phyloP scores from a whole-genome alignment of 2,888 invertebrate species.

The Diaprepes abbreviatus region DNA sequence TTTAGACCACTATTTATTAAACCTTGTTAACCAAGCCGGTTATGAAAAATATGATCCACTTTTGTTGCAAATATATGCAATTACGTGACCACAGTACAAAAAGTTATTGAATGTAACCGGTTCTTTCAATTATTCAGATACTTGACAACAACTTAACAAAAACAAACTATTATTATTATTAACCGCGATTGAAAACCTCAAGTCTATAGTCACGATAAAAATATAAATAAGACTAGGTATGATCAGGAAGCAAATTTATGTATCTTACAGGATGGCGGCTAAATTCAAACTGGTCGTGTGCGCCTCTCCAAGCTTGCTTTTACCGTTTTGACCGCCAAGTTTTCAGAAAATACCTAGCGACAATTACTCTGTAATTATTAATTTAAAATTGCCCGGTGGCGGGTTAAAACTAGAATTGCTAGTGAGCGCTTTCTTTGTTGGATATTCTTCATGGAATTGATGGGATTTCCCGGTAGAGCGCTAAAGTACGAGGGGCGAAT shows the following conservation, averaged over 20 bases:
- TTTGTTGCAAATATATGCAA: too few species aligned
- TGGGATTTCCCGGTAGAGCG: neutral
- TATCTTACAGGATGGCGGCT: neutral
- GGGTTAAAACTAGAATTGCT: neutral
- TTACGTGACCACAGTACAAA: too few species aligned
- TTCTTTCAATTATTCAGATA: too few species aligned
- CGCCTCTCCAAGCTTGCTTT: neutral
- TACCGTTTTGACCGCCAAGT: neutral
- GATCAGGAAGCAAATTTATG: neutral
- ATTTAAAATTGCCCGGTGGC: conserved; percentile 3
- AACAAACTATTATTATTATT: too few species aligned
- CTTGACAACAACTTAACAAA: too few species aligned
- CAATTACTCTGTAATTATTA: neutral
- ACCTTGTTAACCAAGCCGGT: too few species aligned
- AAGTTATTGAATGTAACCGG: too few species aligned
- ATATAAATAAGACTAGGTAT: neutral
- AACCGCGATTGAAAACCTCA: too few species aligned
- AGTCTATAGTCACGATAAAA: neutral
- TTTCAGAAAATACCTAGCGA: neutral
- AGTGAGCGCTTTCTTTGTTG: neutral
- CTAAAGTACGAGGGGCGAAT: neutral
- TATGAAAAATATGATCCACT: too few species aligned
- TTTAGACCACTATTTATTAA: too few species aligned
- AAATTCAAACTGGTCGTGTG: neutral
- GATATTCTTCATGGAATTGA: neutral